These are phyloP conservation scores for Scomberomorus guttatus DNA, from an alignment of 2,797 vertebrate species.

Conservation along the genomic window DNA sequence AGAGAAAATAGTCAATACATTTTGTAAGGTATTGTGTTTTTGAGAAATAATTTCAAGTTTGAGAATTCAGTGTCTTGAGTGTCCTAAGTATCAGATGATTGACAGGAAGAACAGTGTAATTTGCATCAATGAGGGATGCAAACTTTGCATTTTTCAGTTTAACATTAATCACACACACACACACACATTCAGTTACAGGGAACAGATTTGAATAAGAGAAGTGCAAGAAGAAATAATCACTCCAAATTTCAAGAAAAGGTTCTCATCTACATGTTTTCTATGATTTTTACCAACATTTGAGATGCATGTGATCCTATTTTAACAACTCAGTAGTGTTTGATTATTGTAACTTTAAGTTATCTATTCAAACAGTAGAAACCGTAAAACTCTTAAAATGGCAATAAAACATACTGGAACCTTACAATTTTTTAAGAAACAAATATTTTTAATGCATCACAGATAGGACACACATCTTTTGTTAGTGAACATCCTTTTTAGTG, in stretches of 20 bases:
- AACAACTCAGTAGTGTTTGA: neutral
- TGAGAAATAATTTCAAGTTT: neutral
- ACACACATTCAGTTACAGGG: neutral
- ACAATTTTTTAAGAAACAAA: no score
- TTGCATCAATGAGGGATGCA: neutral
- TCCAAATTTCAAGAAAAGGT: neutral
- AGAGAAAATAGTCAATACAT: no score
- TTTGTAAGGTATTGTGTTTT: neutral
- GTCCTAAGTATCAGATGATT: neutral
- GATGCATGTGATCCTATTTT: constrained; percentile 1
- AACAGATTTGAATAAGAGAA: neutral
- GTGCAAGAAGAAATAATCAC: constrained; percentile 2
- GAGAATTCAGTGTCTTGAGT: neutral
- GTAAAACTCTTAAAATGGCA: no score
- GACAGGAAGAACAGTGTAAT: neutral
- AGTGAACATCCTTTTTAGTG: no score
- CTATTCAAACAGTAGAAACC: neutral
- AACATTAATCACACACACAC: constrained; percentile 1
- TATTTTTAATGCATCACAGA: no score
- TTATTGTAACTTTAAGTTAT: neutral
- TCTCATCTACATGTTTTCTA: neutral
- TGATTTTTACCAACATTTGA: neutral
- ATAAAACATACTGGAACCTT: no score
- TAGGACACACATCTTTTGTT: no score
- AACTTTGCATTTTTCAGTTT: neutral